phyloP scores from a whole-genome alignment of 2,888 invertebrate species.

The Pandemis cinnamomeana region DNA sequence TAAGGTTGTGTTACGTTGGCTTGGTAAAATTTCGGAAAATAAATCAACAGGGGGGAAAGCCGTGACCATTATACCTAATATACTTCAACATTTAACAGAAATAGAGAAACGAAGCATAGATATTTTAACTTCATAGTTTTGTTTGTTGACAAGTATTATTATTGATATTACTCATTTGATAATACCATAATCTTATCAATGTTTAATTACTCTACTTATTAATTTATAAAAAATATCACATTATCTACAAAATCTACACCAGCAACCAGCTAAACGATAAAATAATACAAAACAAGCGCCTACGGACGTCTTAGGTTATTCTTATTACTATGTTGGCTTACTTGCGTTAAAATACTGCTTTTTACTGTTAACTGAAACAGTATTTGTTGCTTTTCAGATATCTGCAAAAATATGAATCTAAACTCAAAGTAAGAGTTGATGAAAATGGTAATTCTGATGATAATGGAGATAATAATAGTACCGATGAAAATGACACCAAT shows the following conservation, averaged over 20 bases:
- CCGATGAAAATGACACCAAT: background rate
- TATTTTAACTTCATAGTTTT: background rate
- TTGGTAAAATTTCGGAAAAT: no score
- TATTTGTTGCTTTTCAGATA: conserved; percentile 51
- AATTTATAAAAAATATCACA: background rate
- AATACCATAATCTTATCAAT: conserved; percentile 9
- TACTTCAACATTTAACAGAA: no score
- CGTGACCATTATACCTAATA: no score
- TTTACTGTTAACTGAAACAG: background rate
- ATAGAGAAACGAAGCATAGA: background rate
- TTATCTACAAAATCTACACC: conserved; percentile 2
- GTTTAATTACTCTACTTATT: background rate
- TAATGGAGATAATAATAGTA: background rate
- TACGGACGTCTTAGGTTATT: background rate
- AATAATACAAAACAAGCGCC: background rate
- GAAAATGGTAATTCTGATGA: background rate
- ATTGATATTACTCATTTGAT: background rate
- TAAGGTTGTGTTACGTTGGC: no score
- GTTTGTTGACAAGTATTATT: background rate
- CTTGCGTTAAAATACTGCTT: background rate
- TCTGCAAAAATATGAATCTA: conserved; percentile 50
- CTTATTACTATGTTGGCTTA: background rate
- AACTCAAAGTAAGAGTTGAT: conserved; percentile 39
- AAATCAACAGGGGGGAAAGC: no score
- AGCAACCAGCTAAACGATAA: background rate